A percentile compares a stretch with the other conserved stretches of the same genome.
Conservation (phyloP, 2,888 invertebrate species). For the Falcaria lacertinaria region DNA sequence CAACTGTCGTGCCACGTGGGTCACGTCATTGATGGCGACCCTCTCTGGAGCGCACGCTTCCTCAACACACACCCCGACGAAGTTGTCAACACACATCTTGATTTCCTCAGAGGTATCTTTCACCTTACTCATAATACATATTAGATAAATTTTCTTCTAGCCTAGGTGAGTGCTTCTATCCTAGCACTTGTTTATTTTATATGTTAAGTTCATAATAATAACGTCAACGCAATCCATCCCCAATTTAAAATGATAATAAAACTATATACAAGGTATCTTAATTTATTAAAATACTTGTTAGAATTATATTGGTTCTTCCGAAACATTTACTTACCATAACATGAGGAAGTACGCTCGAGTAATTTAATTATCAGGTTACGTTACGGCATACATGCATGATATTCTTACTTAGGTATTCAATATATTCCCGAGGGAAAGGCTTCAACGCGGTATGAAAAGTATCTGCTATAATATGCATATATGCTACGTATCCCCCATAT, state of each 20-base stretch:
- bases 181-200: too few relatives aligned
- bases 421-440: background rate
- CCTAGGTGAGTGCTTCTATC: too few relatives aligned
- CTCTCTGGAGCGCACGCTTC: constrained; percentile 93
- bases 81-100: constrained; percentile 88
- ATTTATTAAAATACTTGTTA: too few relatives aligned
- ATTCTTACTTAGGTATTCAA: background rate
- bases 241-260: too few relatives aligned
- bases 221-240: too few relatives aligned
- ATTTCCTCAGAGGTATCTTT: constrained; percentile 85
- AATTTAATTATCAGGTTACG: background rate
- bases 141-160: background rate
- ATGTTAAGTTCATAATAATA: too few relatives aligned
- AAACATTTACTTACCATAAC: too few relatives aligned
- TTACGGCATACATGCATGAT: background rate
- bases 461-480: background rate
- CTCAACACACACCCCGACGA: constrained; percentile 89
- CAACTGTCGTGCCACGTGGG: constrained; percentile 88
- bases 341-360: background rate
- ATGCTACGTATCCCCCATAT: background rate
- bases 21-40: constrained; percentile 89
- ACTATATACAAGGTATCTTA: too few relatives aligned
- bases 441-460: background rate
- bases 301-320: too few relatives aligned
- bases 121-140: background rate